phyloP scores from a whole-genome alignment of 2,113 vertebrate genomes.

The Emydocephalus ijimae region DNA sequence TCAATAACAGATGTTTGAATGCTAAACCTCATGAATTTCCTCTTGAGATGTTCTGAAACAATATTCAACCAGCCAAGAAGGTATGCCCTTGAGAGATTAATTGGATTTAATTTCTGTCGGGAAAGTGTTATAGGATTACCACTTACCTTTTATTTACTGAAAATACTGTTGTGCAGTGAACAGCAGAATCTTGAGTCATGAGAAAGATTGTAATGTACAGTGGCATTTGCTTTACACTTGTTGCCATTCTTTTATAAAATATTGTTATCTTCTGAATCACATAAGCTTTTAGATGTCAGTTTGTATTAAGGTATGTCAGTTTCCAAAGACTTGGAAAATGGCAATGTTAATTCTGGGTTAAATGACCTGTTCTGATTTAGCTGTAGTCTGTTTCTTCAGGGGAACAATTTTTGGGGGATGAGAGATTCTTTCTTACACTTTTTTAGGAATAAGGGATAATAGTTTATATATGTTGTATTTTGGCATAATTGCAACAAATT shows the following conservation, averaged over 20 bases:
- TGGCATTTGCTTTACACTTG: fast-evolving
- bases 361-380: not conserved
- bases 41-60: not conserved
- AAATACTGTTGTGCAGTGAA: not conserved
- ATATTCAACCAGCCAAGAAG: not conserved
- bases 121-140: not conserved
- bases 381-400: not conserved
- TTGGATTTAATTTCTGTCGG: not conserved
- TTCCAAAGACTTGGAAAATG: not conserved
- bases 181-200: not conserved
- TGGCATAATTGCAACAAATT: not conserved
- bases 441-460: not conserved
- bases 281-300: not conserved
- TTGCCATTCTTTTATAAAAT: not conserved
- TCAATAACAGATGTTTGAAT: not conserved
- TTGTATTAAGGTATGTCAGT: not conserved
- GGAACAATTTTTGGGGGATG: not conserved
- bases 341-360: not conserved
- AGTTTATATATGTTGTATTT: not conserved
- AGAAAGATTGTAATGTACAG: fast-evolving
- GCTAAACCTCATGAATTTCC: not conserved
- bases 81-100: not conserved
- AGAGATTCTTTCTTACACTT: not conserved
- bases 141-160: not conserved
- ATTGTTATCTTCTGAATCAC: not conserved